phyloP scores from a whole-genome alignment of 2,888 invertebrate genomes.

The Macaria notata region DNA sequence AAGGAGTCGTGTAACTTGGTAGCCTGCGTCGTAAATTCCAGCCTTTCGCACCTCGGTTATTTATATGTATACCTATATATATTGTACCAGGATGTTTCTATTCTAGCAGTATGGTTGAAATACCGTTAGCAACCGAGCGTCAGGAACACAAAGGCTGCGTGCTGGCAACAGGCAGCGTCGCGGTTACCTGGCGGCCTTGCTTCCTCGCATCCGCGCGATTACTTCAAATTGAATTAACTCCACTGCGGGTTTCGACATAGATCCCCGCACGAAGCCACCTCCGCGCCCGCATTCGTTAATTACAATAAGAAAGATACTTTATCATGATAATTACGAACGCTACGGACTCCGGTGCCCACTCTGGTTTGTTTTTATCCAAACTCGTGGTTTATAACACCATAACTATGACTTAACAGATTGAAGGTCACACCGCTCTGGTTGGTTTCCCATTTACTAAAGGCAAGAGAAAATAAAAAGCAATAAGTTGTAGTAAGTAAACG shows the following conservation, averaged over 20 bases:
- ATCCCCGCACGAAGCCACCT: conserved; percentile 18
- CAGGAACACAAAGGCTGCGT: conserved; percentile 15
- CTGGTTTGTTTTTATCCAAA: background rate
- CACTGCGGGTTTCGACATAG: conserved; percentile 40
- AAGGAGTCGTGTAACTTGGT: background rate
- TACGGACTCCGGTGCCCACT: too few species aligned
- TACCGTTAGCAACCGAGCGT: background rate
- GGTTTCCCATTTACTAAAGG: background rate
- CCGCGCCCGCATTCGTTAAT: conserved; percentile 8
- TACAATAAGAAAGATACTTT: background rate
- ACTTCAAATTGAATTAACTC: conserved; percentile 52
- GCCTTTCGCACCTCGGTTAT: too few species aligned
- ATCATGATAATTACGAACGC: background rate
- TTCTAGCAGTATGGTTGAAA: too few species aligned
- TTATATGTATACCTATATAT: too few species aligned
- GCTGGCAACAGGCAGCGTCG: conserved; percentile 39
- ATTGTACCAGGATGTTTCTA: too few species aligned
- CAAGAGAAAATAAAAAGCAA: background rate
- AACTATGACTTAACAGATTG: too few species aligned
- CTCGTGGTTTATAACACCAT: too few species aligned
- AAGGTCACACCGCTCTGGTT: too few species aligned
- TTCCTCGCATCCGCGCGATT: conserved; percentile 39
- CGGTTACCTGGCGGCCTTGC: conserved; percentile 39
- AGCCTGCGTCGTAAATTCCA: background rate
- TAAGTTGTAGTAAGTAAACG: conserved; percentile 5